phyloP scores from a whole-genome alignment of 2,113 vertebrate species.

The Lethenteron camtschaticum region DNA sequence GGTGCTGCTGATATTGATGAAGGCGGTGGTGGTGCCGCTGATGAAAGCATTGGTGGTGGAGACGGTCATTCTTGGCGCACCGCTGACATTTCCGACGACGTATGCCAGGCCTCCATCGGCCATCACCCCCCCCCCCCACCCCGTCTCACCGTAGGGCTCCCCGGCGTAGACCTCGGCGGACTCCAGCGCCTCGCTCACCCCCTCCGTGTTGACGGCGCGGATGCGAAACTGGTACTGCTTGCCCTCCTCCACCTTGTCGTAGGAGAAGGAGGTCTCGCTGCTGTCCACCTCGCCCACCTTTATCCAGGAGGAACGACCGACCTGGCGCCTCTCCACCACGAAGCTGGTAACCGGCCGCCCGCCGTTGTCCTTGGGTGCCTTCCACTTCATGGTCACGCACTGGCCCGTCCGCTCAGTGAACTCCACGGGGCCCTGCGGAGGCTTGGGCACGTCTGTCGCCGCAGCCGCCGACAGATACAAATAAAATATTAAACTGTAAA shows the following conservation, averaged over 20 bases:
- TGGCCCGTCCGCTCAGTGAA: constrained; percentile 20
- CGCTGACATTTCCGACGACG: no score
- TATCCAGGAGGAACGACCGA: constrained; percentile 23
- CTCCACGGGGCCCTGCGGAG: constrained; percentile 22
- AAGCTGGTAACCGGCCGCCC: constrained; percentile 23
- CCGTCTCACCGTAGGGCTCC: constrained; percentile 21
- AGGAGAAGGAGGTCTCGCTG: constrained; percentile 18
- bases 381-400: constrained; percentile 26
- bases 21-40: no score
- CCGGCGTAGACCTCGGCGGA: constrained; percentile 21
- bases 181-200: constrained; percentile 21
- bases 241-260: constrained; percentile 22
- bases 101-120: no score
- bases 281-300: constrained; percentile 19
- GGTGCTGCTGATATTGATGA: no score
- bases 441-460: constrained; percentile 24
- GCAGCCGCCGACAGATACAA: neutral
- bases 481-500: no score
- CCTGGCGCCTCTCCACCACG: constrained; percentile 14
- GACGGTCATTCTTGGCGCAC: no score
- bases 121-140: neutral
- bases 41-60: no score
- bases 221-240: constrained; percentile 23
- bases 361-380: constrained; percentile 22
- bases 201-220: constrained; percentile 16